A percentile compares a stretch with the other conserved stretches of the same genome.
Conservation (phyloP, 92 coral and sea anemone genomes). For the Bergia puertoricense region DNA sequence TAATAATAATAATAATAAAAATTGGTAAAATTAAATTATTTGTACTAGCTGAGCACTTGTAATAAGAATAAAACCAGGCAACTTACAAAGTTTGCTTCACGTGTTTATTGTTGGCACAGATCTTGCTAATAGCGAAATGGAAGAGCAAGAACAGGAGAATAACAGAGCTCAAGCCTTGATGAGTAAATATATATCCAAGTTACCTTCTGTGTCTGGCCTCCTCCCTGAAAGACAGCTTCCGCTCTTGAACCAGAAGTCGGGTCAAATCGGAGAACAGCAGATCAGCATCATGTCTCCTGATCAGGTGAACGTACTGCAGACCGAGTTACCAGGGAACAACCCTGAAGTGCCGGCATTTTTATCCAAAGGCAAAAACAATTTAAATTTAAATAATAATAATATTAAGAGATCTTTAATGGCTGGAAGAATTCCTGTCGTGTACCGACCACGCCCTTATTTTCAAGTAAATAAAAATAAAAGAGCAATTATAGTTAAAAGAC, state of each 20-base stretch:
- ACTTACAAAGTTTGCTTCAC: background rate
- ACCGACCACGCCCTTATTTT: background rate
- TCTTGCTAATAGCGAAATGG: slow-evolving; percentile 72
- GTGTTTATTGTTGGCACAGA: slow-evolving; percentile 42
- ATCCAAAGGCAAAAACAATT: background rate
- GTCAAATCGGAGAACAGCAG: slow-evolving; percentile 78
- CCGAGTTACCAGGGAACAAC: slow-evolving; percentile 70
- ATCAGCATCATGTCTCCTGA: slow-evolving; percentile 81
- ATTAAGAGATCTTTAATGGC: slow-evolving; percentile 21
- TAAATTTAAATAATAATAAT: slow-evolving; percentile 2
- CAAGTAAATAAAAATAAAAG: background rate
- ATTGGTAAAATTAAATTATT: no score
- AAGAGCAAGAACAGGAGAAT: slow-evolving; percentile 69
- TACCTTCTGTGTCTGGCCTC: slow-evolving; percentile 58
- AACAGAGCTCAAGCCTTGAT: slow-evolving; percentile 62
- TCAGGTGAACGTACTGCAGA: slow-evolving; percentile 82
- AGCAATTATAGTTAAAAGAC: background rate
- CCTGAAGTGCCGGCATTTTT: slow-evolving; percentile 71
- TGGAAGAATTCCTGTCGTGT: background rate
- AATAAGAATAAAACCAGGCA: background rate
- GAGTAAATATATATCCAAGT: slow-evolving; percentile 64
- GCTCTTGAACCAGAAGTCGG: slow-evolving; percentile 55
- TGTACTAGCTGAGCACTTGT: background rate
- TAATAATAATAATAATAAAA: background rate
- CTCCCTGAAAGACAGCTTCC: slow-evolving; percentile 55